Evolutionary conservation across 2,888 invertebrate genomes (phyloP).

Genomic region (Synanthedon andrenaeformis): DNA sequence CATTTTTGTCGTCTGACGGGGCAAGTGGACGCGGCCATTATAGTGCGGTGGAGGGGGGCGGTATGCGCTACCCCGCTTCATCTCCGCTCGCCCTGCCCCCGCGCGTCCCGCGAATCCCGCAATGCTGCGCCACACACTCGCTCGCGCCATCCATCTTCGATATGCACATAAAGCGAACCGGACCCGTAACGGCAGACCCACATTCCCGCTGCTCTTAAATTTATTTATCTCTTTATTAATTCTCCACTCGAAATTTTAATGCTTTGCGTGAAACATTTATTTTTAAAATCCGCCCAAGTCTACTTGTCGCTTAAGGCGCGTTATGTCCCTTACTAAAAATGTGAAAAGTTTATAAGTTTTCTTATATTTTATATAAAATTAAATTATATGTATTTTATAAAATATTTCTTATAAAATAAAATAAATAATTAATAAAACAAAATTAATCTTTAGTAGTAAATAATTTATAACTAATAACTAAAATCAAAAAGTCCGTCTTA

Average conservation of each 20-base stretch:
- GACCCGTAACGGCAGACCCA: conserved; percentile 65
- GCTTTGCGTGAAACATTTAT: conserved; percentile 35
- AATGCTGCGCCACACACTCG: conserved; percentile 19
- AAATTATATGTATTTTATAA: too few relatives aligned
- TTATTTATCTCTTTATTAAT: conserved; percentile 71
- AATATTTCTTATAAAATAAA: too few relatives aligned
- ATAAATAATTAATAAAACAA: too few relatives aligned
- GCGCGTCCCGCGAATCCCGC: conserved; percentile 29
- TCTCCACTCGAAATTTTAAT: conserved; percentile 59
- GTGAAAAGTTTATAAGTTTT: too few relatives aligned
- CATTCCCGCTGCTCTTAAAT: conserved; percentile 66
- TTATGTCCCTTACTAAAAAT: too few relatives aligned
- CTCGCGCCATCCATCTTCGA: conserved; percentile 65
- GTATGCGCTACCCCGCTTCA: conserved; percentile 16
- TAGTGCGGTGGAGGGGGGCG: conserved; percentile 27
- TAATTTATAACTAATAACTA: too few relatives aligned
- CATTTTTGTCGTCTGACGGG: conserved; percentile 72
- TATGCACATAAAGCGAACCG: conserved; percentile 69
- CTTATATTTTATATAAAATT: too few relatives aligned
- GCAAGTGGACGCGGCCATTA: conserved; percentile 64
- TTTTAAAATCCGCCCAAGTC: conserved; percentile 5
- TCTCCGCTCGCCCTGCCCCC: conserved; percentile 15
- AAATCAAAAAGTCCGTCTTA: too few relatives aligned
- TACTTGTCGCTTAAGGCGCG: too few relatives aligned
- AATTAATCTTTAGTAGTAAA: too few relatives aligned